phyloP scores from a whole-genome alignment of 2,113 vertebrate genomes.

The Crotalus tigris region DNA sequence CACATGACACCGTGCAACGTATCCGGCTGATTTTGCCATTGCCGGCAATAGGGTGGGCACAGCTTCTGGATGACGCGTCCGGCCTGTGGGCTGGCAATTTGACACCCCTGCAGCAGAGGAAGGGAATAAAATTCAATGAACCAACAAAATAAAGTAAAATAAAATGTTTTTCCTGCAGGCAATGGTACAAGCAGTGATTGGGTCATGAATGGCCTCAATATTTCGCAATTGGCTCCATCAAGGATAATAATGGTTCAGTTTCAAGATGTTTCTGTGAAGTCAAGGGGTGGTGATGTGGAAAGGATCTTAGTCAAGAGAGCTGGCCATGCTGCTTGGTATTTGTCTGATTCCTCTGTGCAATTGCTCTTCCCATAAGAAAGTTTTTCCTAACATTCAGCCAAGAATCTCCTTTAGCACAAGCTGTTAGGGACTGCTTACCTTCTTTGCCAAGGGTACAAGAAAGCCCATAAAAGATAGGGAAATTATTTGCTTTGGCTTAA shows the following conservation, averaged over 20 bases:
- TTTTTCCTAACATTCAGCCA: not conserved
- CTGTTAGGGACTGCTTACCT: not conserved
- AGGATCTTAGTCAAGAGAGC: not conserved
- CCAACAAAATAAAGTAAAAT: not conserved
- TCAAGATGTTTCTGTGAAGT: not conserved
- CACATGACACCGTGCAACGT: too few relatives aligned
- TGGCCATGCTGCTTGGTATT: not conserved
- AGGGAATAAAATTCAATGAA: not conserved
- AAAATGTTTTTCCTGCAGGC: not conserved
- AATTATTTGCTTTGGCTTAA: not conserved
- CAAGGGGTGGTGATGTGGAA: not conserved
- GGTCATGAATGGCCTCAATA: not conserved
- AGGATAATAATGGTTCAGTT: not conserved
- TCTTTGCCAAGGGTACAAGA: not conserved
- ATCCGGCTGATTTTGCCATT: too few relatives aligned
- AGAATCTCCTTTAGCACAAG: not conserved
- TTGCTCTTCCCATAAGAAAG: not conserved
- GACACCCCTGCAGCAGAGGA: not conserved
- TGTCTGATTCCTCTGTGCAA: not conserved
- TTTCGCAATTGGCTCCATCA: not conserved
- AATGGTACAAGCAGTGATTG: not conserved
- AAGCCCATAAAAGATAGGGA: not conserved
- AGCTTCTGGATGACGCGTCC: too few relatives aligned
- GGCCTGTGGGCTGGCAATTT: too few relatives aligned
- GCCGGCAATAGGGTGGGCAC: too few relatives aligned